phyloP scores from a whole-genome alignment of 2,797 vertebrate species.

The Perodicticus potto region DNA sequence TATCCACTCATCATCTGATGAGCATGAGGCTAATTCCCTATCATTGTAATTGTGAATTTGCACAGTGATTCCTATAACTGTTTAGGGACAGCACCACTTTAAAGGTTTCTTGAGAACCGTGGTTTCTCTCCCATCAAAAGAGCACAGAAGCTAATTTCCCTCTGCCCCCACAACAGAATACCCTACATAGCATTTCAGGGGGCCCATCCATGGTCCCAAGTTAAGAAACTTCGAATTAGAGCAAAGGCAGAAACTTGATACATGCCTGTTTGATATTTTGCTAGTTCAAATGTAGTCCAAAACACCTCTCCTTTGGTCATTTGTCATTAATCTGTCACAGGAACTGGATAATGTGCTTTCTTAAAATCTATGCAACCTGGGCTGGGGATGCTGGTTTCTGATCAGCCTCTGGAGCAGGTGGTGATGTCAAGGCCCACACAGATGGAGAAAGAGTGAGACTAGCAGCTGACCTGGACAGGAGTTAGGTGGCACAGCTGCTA shows the following conservation, averaged over 20 bases:
- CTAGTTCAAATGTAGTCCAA: not conserved
- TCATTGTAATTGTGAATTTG: not conserved
- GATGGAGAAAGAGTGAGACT: not conserved
- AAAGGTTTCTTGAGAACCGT: not conserved
- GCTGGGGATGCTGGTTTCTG: not conserved
- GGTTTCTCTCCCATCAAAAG: not conserved
- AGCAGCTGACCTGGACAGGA: not conserved
- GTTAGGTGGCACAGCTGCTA: not conserved
- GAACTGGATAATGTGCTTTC: not conserved
- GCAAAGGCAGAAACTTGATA: not conserved
- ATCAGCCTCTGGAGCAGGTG: not conserved
- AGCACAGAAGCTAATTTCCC: not conserved
- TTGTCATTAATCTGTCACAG: not conserved
- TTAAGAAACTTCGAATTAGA: slow-evolving; percentile 40
- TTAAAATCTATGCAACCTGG: not conserved
- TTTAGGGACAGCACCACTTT: not conserved
- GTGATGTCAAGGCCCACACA: not conserved
- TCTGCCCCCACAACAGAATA: not conserved
- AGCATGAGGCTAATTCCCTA: not conserved
- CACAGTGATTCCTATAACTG: not conserved
- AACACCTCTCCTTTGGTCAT: not conserved
- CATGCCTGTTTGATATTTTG: not conserved
- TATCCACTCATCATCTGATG: not conserved
- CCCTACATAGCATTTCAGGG: not conserved
- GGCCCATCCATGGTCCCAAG: not conserved